Percentiles rank a stretch among this genome's conserved stretches.
phyloP scores from a whole-genome alignment of 1,140 invertebrate species.

The Drosophila ogumai region DNA sequence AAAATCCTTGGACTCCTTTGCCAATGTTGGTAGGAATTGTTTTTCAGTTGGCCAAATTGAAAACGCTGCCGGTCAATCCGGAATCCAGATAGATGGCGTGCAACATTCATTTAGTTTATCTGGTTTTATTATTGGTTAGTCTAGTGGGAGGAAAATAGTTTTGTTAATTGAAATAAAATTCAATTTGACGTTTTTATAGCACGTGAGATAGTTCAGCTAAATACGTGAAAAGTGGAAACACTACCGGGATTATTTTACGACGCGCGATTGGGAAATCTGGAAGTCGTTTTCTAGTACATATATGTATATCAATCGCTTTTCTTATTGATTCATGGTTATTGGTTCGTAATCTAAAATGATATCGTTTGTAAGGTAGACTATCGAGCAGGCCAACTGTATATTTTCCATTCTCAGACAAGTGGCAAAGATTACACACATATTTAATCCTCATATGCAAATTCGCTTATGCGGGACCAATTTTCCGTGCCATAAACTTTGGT shows the following conservation, averaged over 20 bases:
- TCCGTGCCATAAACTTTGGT: constrained; percentile 47
- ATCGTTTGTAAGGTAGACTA: constrained; percentile 8
- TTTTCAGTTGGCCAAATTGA: constrained; percentile 33
- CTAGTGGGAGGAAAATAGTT: constrained; percentile 60
- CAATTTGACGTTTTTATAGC: constrained; percentile 79
- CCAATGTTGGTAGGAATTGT: constrained; percentile 9
- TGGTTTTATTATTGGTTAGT: constrained; percentile 30
- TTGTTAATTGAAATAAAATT: constrained; percentile 82
- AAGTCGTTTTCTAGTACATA: constrained; percentile 14
- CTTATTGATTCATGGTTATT: constrained; percentile 22
- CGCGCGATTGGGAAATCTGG: constrained; percentile 16
- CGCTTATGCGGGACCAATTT: constrained; percentile 33
- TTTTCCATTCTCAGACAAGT: constrained; percentile 13
- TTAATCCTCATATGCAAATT: constrained; percentile 47
- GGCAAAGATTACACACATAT: constrained; percentile 19
- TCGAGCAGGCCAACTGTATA: background rate
- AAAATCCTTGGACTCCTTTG: background rate
- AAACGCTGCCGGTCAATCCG: constrained; percentile 34
- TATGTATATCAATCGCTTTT: constrained; percentile 26
- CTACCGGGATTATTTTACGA: constrained; percentile 36
- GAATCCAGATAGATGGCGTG: constrained; percentile 57
- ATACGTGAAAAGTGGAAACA: constrained; percentile 59
- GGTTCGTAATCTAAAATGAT: constrained; percentile 7
- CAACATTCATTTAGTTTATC: constrained; percentile 57
- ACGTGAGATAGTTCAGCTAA: constrained; percentile 72